Conservation (phyloP, 2,888 invertebrate genomes). For the Heterodera filipjevi region DNA sequence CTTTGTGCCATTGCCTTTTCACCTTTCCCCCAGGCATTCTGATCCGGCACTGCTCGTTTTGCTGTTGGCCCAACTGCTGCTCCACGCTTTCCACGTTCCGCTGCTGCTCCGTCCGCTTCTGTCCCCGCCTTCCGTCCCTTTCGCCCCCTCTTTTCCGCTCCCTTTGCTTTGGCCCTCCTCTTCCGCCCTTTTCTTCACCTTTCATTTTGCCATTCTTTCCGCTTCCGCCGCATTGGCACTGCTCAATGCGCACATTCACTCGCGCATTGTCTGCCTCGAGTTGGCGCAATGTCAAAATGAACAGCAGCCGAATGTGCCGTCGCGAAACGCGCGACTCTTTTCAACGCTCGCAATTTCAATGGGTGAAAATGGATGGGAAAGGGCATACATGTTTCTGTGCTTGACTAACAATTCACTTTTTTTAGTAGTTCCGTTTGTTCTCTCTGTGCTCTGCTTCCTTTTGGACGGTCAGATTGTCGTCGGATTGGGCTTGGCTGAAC, state of each 20-base stretch:
- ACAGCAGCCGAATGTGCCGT: conserved; percentile 20
- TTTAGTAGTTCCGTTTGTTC: conserved; percentile 50
- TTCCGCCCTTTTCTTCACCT: conserved; percentile 42
- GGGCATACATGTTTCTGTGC: too few species aligned
- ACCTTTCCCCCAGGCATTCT: background rate
- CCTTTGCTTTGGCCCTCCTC: conserved; percentile 35
- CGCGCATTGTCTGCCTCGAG: conserved; percentile 41
- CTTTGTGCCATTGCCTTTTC: background rate
- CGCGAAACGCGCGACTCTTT: conserved; percentile 28
- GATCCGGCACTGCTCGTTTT: conserved; percentile 53
- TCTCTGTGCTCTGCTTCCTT: conserved; percentile 51
- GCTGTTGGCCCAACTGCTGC: conserved; percentile 51
- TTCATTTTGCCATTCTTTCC: conserved; percentile 44
- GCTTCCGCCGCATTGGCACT: conserved; percentile 44
- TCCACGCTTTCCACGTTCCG: conserved; percentile 52
- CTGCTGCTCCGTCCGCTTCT: conserved; percentile 41
- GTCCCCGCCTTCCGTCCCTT: background rate
- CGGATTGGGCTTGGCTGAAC: conserved; percentile 37
- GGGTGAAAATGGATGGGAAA: conserved; percentile 19
- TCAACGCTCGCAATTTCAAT: conserved; percentile 33
- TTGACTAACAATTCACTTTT: too few species aligned
- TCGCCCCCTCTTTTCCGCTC: background rate
- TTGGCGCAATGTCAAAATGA: background rate
- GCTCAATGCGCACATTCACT: conserved; percentile 43
- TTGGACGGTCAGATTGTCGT: conserved; percentile 42